phyloP scores from a whole-genome alignment of 2,113 vertebrate species.

The Caracal caracal region DNA sequence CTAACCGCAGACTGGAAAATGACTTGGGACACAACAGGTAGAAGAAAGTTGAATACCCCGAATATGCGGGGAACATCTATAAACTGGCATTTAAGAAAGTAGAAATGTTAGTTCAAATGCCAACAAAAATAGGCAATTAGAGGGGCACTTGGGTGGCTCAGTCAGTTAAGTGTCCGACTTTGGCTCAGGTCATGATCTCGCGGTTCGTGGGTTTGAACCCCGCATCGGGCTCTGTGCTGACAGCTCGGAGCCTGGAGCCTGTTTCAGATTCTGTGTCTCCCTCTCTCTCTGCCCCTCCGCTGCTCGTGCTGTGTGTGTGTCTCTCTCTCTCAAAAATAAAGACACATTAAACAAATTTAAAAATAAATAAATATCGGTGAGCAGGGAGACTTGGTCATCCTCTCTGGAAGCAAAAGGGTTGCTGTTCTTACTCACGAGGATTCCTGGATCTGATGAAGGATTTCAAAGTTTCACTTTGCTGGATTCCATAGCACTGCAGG shows the following conservation, averaged over 20 bases:
- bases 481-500: neutral
- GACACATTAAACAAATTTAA: no score
- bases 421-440: neutral
- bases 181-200: no score
- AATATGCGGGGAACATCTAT: neutral
- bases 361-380: neutral
- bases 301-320: accelerated
- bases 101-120: neutral
- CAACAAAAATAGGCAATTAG: neutral
- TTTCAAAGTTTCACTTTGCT: neutral
- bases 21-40: neutral
- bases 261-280: no score
- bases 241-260: no score
- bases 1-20: neutral
- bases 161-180: no score
- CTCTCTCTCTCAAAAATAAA: no score
- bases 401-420: neutral
- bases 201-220: no score
- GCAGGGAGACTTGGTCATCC: neutral
- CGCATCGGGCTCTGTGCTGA: no score
- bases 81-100: neutral
- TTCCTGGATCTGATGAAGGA: neutral
- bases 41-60: neutral
- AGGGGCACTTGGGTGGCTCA: no score
- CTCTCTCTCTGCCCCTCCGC: no score